A percentile compares a stretch with the other conserved stretches of the same genome.
phyloP scores from a whole-genome alignment of 2,113 vertebrate species.

The Galeopterus variegatus region DNA sequence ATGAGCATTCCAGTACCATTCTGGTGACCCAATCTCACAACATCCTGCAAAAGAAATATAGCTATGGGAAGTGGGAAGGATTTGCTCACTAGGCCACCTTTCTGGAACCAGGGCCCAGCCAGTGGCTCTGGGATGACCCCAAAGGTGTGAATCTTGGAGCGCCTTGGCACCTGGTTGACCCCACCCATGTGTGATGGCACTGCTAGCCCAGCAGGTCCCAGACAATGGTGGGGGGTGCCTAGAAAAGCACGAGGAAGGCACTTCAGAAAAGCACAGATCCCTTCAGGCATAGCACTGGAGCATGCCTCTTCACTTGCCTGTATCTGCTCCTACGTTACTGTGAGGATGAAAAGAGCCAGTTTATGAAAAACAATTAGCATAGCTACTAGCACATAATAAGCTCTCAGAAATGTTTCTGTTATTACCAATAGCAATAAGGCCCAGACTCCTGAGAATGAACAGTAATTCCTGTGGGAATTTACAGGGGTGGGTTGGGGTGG shows the following conservation, averaged over 20 bases:
- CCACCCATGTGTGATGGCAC: background rate
- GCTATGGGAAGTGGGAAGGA: background rate
- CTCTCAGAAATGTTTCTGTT: background rate
- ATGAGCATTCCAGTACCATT: background rate
- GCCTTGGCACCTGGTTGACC: background rate
- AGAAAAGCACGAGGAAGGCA: background rate
- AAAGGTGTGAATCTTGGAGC: background rate
- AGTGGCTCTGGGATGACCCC: too few relatives aligned
- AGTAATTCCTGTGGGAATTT: background rate
- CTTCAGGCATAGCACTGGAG: too few relatives aligned
- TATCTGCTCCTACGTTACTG: background rate
- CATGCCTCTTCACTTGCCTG: background rate
- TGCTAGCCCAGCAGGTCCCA: too few relatives aligned
- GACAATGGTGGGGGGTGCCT: background rate
- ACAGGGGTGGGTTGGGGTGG: too few relatives aligned
- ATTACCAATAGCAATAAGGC: background rate
- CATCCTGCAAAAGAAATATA: background rate
- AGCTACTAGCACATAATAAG: background rate
- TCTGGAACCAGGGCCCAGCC: background rate
- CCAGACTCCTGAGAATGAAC: background rate
- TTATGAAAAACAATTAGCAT: conserved; percentile 20
- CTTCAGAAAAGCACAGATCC: background rate
- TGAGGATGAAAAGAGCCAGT: background rate
- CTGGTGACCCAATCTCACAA: background rate
- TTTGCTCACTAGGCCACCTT: background rate